A percentile compares a stretch with the other conserved stretches of the same genome.
These are phyloP conservation scores for Chlorops oryzae DNA, from an alignment of 1,140 invertebrate genomes.

Conservation along the genomic window DNA sequence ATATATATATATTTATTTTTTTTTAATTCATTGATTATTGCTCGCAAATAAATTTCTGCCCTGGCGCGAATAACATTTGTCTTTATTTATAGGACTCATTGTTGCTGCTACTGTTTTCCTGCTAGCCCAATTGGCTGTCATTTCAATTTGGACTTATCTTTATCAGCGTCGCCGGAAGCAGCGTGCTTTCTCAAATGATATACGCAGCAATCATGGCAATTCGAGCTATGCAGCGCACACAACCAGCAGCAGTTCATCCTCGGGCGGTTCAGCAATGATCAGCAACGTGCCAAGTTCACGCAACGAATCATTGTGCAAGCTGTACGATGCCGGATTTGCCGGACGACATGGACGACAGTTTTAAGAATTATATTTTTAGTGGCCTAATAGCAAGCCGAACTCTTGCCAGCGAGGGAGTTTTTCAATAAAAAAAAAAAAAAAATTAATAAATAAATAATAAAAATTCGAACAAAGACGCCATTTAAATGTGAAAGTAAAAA, in stretches of 20 bases:
- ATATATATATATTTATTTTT: neutral
- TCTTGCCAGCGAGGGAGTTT: neutral
- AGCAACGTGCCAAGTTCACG: conserved; percentile 51
- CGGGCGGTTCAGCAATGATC: conserved; percentile 21
- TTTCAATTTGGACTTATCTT: conserved; percentile 73
- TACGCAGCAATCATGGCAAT: conserved; percentile 13
- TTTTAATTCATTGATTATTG: neutral
- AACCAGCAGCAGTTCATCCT: conserved; percentile 12
- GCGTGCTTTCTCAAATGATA: conserved; percentile 20
- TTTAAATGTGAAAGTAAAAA: neutral
- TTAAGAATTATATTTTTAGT: no score
- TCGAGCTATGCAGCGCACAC: conserved; percentile 13
- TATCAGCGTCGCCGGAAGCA: conserved; percentile 64
- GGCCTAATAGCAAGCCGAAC: no score
- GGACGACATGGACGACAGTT: conserved; percentile 69
- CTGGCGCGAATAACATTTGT: neutral
- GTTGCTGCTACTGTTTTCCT: conserved; percentile 72
- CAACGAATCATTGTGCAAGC: conserved; percentile 71
- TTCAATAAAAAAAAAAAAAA: conserved; percentile 3
- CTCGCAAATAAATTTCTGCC: neutral
- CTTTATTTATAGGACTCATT: conserved; percentile 54
- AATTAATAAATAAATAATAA: conserved; percentile 1
- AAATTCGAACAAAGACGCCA: conserved; percentile 12
- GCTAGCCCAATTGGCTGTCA: conserved; percentile 69
- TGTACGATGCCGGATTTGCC: conserved; percentile 69